Evolutionary conservation across 2,888 invertebrate species (phyloP).

Genomic region (Hermodice carunculata): DNA sequence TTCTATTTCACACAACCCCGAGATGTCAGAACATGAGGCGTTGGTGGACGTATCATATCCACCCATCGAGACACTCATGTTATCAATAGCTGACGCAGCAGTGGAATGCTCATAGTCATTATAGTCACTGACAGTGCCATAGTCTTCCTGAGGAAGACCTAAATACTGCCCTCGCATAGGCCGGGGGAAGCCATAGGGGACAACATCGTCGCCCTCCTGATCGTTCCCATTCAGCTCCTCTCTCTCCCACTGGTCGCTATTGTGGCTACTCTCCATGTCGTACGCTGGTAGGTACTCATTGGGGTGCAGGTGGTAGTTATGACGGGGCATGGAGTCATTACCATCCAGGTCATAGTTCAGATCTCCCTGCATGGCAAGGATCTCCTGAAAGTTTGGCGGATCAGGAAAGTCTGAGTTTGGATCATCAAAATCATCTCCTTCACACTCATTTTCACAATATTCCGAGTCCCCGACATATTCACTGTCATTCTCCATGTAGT

Average conservation of each 20-base stretch:
- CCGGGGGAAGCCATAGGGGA: constrained; percentile 65
- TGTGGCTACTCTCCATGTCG: constrained; percentile 25
- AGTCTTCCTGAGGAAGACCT: constrained; percentile 1
- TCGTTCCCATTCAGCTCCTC: constrained; percentile 41
- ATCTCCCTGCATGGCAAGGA: constrained; percentile 59
- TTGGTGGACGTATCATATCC: constrained; percentile 73
- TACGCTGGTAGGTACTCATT: constrained; percentile 84
- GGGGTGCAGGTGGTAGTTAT: constrained; percentile 85
- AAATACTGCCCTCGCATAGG: constrained; percentile 42
- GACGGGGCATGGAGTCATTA: constrained; percentile 51
- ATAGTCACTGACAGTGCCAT: constrained; percentile 3
- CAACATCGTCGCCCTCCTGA: constrained; percentile 53
- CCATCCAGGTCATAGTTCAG: constrained; percentile 54
- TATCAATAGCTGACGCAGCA: constrained; percentile 71
- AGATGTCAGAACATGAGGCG: constrained; percentile 86
- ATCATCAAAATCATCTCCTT: constrained; percentile 68
- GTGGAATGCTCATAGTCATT: constrained; percentile 2
- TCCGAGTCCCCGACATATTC: constrained; percentile 79
- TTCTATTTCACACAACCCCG: constrained; percentile 92
- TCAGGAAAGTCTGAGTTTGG: constrained; percentile 70
- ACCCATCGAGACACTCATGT: constrained; percentile 79
- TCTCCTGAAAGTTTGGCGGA: constrained; percentile 70
- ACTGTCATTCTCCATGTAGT: constrained; percentile 57
- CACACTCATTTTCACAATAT: constrained; percentile 75
- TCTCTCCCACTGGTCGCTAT: constrained; percentile 32